A percentile compares a stretch with the other conserved stretches of the same genome.
Evolutionary conservation across 2,888 invertebrate species (phyloP).

Genomic region (Chrysodeixis includens): DNA sequence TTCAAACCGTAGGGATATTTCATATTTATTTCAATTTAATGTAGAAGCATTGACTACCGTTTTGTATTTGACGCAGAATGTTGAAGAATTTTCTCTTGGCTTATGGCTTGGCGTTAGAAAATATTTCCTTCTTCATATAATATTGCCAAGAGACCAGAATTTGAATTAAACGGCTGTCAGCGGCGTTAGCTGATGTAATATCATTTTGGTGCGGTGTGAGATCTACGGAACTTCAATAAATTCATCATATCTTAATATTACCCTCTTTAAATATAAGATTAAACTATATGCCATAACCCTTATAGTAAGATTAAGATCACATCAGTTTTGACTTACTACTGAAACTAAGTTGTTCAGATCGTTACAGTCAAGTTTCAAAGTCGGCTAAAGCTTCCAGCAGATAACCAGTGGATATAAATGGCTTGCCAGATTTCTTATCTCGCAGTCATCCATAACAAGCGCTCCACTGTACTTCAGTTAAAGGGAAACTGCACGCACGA

Average conservation of each 20-base stretch:
- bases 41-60: too few species aligned
- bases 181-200: not conserved
- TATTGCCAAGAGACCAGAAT: constrained; percentile 14
- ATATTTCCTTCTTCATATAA: constrained; percentile 25
- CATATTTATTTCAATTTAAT: too few species aligned
- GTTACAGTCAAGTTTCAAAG: constrained; percentile 3
- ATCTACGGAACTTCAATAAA: not conserved
- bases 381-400: not conserved
- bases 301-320: not conserved
- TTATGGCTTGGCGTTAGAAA: too few species aligned
- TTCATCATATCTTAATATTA: not conserved
- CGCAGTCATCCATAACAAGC: not conserved
- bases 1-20: too few species aligned
- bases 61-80: not conserved
- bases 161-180: constrained; percentile 17
- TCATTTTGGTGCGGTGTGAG: not conserved
- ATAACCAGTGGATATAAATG: not conserved
- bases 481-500: constrained; percentile 4
- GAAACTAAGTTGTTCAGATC: not conserved
- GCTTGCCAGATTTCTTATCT: constrained; percentile 4
- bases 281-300: not conserved
- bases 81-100: constrained; percentile 33
- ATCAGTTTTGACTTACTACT: not conserved
- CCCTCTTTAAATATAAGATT: not conserved
- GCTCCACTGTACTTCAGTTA: constrained; percentile 4